A percentile compares a stretch with the other conserved stretches of the same genome.
Conservation (phyloP, 37 sponge, comb jelly and placozoan species). For the Cliona cf. orientalis region DNA sequence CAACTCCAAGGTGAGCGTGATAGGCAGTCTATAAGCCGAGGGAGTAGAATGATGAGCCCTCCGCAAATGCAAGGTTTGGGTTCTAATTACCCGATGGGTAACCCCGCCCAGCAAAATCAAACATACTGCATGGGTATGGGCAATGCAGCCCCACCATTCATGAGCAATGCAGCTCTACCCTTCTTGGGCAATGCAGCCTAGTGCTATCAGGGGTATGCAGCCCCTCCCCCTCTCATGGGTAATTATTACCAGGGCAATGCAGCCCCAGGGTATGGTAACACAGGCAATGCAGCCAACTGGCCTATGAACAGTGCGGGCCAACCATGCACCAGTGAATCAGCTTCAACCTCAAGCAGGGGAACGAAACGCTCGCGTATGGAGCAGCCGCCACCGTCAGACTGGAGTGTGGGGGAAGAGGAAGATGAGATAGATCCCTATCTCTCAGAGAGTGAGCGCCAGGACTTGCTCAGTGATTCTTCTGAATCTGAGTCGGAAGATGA, state of each 20-base stretch:
- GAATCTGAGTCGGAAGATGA: neutral
- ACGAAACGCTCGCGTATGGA: neutral
- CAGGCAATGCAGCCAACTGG: constrained; percentile 19
- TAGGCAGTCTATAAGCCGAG: too few relatives aligned
- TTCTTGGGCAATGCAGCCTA: constrained; percentile 14
- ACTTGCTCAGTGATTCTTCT: neutral
- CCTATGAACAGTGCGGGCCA: neutral
- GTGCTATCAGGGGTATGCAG: neutral
- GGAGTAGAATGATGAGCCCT: too few relatives aligned
- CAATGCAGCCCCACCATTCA: neutral
- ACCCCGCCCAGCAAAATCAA: too few relatives aligned
- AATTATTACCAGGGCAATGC: constrained; percentile 10
- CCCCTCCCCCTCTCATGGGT: too few relatives aligned
- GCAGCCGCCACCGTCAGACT: neutral
- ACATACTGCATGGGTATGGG: too few relatives aligned
- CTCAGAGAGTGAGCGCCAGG: constrained; percentile 7
- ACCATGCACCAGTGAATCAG: too few relatives aligned
- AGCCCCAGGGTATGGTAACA: constrained; percentile 2
- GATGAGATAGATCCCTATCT: neutral
- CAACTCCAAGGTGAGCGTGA: too few relatives aligned
- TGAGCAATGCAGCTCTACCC: constrained; percentile 17
- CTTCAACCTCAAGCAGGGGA: neutral
- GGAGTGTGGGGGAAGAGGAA: neutral
- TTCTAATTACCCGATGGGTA: too few relatives aligned
- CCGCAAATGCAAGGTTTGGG: too few relatives aligned